A percentile compares a stretch with the other conserved stretches of the same genome.
Conservation (phyloP, 2,888 invertebrate genomes). For the Nomada fucata region DNA sequence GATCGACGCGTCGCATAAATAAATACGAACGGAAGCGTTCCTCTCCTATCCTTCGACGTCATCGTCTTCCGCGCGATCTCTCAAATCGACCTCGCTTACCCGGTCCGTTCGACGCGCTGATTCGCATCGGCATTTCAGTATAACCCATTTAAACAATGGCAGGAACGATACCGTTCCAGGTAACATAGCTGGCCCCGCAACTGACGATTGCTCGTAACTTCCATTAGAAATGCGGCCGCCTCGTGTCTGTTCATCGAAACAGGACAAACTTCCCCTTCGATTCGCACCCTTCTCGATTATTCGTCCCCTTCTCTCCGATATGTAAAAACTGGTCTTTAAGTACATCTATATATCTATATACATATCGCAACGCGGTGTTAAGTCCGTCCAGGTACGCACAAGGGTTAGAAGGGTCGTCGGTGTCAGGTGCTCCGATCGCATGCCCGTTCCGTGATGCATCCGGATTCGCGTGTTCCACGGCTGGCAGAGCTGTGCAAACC, state of each 20-base stretch:
- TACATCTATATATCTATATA: not conserved
- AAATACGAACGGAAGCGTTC: not conserved
- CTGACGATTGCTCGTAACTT: not conserved
- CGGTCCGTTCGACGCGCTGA: not conserved
- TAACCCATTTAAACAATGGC: constrained; percentile 30
- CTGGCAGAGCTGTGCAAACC: constrained; percentile 31
- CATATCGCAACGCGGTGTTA: not conserved
- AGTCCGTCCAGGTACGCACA: too few species aligned
- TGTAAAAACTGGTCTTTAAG: not conserved
- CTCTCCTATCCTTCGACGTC: constrained; percentile 27
- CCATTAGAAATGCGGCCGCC: not conserved
- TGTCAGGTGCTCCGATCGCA: not conserved
- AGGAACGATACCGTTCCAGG: constrained; percentile 25
- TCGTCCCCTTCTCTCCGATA: not conserved
- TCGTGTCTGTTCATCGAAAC: not conserved
- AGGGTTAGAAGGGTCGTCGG: not conserved
- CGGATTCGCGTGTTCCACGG: constrained; percentile 20
- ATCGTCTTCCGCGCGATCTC: constrained; percentile 31
- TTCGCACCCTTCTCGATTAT: too few species aligned
- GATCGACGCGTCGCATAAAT: not conserved
- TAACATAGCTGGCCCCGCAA: not conserved
- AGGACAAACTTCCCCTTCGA: not conserved
- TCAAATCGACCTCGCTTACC: constrained; percentile 9
- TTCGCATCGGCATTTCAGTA: not conserved
- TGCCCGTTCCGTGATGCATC: constrained; percentile 13